Evolutionary conservation across 2,888 invertebrate genomes (phyloP), one percentile per base, ranked within the genome.

Genomic region (Linnaemya vulpina): DNA sequence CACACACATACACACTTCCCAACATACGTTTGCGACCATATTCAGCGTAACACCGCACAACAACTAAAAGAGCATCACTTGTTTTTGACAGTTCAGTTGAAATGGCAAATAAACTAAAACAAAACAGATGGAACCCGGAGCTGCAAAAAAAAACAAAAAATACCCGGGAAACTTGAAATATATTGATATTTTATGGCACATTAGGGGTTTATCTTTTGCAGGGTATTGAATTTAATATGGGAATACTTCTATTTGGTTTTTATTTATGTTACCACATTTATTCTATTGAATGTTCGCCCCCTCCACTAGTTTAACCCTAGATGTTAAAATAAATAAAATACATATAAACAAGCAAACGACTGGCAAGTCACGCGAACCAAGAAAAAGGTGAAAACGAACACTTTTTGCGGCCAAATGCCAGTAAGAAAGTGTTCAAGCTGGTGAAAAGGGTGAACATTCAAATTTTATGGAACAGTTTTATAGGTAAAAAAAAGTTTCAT

Each of bases 201-300:
- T 84, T 84, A 76, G 79, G 75, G 84, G 75, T 60, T 62, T 62
- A 51, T 76, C 53, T 77, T 43, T 74, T 35, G 10, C 13, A 51
- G 25, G 38, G 8, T 49, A 62, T 43, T 25, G 70, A 53, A 62
- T 65, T 38, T 38, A 22, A 9, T 46, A 13, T 49, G 25, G 20
- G 55, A 20, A 51, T 51, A 51, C 25, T 53, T 20, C 62, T 62
- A 73, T 55, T 76, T 80, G 73, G 53, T 68, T 73, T 80, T 84
- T 84, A 84, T 80, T 84, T 76, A 80, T 84, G 76, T 80, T 73
- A 62, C 76, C 84, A 80, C 76, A 80, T 84, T 84, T 73, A 84
- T 84, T 84, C 77, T 80, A 84, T 84, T 53, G 76, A 80, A 68
- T 74, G 55, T 78, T 68, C 73, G 60, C 20, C 46, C 8, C 7